Conservation (phyloP, 2,888 invertebrate species). For the Kuschelorhynchus macadamiae region DNA sequence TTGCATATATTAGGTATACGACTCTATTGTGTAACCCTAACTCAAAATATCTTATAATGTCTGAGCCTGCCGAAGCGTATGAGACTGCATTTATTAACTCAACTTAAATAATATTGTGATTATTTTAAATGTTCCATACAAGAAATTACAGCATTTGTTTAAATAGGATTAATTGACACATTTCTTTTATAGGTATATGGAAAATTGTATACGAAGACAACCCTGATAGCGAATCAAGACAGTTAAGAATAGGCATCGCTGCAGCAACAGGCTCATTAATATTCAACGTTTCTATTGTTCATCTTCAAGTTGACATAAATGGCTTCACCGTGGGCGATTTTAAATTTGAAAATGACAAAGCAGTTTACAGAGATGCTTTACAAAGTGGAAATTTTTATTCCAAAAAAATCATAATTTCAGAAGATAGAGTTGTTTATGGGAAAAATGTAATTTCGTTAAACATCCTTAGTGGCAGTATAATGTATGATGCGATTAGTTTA, state of each 20-base stretch:
- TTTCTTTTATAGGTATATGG: constrained; percentile 17
- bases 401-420: constrained; percentile 7
- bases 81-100: too few species aligned
- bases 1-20: too few species aligned
- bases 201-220: constrained; percentile 14
- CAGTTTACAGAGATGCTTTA: constrained; percentile 18
- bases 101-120: too few species aligned
- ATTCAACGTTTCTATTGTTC: constrained; percentile 15
- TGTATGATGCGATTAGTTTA: constrained; percentile 26
- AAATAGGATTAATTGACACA: too few species aligned
- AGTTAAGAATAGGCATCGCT: constrained; percentile 10
- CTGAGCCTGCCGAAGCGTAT: too few species aligned
- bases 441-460: constrained; percentile 14
- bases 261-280: constrained; percentile 19
- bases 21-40: too few species aligned
- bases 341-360: constrained; percentile 26
- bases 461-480: constrained; percentile 15
- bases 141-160: too few species aligned
- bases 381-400: constrained; percentile 25
- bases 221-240: constrained; percentile 8
- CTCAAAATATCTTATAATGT: too few species aligned
- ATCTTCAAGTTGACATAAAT: constrained; percentile 19
- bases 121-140: too few species aligned
- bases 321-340: constrained; percentile 17
- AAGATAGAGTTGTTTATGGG: constrained; percentile 4